These are phyloP conservation scores for Atractosteus spatula DNA, from an alignment of 2,113 vertebrate genomes.

Conservation along the genomic window DNA sequence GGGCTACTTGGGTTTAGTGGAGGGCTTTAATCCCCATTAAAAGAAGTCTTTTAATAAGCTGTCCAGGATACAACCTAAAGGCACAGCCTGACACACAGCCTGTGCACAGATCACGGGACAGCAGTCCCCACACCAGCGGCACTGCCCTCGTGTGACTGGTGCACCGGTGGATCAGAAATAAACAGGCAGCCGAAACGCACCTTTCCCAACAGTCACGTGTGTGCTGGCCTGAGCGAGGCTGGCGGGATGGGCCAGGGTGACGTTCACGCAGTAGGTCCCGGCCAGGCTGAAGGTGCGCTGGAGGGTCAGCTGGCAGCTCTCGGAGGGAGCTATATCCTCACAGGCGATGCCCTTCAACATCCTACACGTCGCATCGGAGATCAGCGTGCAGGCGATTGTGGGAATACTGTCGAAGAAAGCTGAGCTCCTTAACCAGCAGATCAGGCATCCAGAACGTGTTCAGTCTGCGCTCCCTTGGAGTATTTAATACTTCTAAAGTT, in stretches of 20 bases:
- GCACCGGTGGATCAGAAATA: not conserved
- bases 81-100: too few species aligned
- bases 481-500: too few species aligned
- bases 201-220: constrained; percentile 69
- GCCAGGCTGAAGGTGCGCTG: constrained; percentile 73
- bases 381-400: constrained; percentile 80
- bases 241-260: constrained; percentile 75
- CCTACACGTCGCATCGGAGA: constrained; percentile 79
- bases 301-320: constrained; percentile 71
- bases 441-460: too few species aligned
- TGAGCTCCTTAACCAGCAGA: too few species aligned
- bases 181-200: not conserved
- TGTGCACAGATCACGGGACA: not conserved
- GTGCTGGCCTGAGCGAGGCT: constrained; percentile 78
- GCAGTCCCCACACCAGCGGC: not conserved
- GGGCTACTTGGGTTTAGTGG: too few species aligned
- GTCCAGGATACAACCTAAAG: too few species aligned
- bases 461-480: too few species aligned
- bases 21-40: too few species aligned
- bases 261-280: constrained; percentile 88
- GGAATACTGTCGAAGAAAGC: constrained; percentile 62
- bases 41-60: too few species aligned
- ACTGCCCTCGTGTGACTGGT: too few species aligned
- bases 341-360: constrained; percentile 66
- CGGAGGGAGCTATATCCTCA: constrained; percentile 47